phyloP scores from a whole-genome alignment of 2,888 invertebrate genomes.

The Tribolium freemani region DNA sequence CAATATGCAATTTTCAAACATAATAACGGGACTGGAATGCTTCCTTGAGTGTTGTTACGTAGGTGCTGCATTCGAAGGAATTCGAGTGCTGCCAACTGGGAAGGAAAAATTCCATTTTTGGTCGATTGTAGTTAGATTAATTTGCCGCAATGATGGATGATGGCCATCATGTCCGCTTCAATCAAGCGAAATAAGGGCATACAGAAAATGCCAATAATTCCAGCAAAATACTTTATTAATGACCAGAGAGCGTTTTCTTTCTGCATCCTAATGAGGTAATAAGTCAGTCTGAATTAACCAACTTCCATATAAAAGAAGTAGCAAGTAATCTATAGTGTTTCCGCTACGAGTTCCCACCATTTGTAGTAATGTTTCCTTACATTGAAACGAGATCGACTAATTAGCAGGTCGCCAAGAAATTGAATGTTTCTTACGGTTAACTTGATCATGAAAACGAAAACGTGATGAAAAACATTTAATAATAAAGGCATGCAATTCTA shows the following conservation, averaged over 20 bases:
- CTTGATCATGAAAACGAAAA: not conserved
- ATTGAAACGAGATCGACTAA: slow-evolving; percentile 13
- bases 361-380: slow-evolving; percentile 27
- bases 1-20: not conserved
- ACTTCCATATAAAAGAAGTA: slow-evolving; percentile 22
- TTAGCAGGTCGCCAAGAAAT: not conserved
- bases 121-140: slow-evolving; percentile 11
- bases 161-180: slow-evolving; percentile 18
- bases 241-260: slow-evolving; percentile 24
- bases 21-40: not conserved
- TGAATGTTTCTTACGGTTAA: not conserved
- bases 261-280: slow-evolving; percentile 34
- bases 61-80: not conserved
- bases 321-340: slow-evolving; percentile 32
- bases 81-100: not conserved
- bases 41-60: not conserved
- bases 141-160: slow-evolving; percentile 32
- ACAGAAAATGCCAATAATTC: slow-evolving; percentile 29
- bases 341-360: slow-evolving; percentile 29
- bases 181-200: slow-evolving; percentile 18
- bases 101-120: slow-evolving; percentile 6
- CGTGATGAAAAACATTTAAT: too few species aligned
- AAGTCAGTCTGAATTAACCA: slow-evolving; percentile 30
- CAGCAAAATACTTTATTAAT: slow-evolving; percentile 31
- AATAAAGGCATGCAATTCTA: not conserved